Evolutionary conservation across 2,113 vertebrate genomes (phyloP).

Genomic region (Garra rufa): DNA sequence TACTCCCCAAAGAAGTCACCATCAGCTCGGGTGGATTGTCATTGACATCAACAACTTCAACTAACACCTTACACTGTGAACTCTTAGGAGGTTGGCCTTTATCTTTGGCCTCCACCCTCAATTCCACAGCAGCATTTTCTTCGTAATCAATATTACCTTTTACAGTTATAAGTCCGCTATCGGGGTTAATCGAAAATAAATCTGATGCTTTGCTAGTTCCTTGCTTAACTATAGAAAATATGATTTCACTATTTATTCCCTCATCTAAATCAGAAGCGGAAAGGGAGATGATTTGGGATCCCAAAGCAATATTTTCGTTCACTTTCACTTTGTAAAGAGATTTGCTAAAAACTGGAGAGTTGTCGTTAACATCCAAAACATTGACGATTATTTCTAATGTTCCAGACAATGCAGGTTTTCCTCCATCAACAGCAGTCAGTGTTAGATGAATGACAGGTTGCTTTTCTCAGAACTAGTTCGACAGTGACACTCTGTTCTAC

Average conservation of each 20-base stretch:
- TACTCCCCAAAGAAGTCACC: slow-evolving; percentile 28
- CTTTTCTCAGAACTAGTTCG: slow-evolving; percentile 74
- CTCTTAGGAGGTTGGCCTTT: slow-evolving; percentile 34
- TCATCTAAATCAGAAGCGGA: slow-evolving; percentile 67
- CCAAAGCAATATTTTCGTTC: slow-evolving; percentile 59
- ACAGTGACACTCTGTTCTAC: slow-evolving; percentile 67
- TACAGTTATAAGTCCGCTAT: slow-evolving; percentile 42
- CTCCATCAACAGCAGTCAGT: slow-evolving; percentile 70
- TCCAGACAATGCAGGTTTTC: slow-evolving; percentile 66
- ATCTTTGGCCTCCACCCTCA: slow-evolving; percentile 48
- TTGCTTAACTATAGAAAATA: slow-evolving; percentile 41
- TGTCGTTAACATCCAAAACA: slow-evolving; percentile 70
- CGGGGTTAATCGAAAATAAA: slow-evolving; percentile 35
- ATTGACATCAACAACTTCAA: slow-evolving; percentile 50
- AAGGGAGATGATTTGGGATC: slow-evolving; percentile 59
- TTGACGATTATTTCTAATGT: slow-evolving; percentile 61
- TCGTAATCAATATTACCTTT: slow-evolving; percentile 51
- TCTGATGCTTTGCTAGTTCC: slow-evolving; percentile 11
- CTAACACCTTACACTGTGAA: slow-evolving; percentile 50
- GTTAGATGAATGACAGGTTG: slow-evolving; percentile 59
- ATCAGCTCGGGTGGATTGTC: slow-evolving; percentile 58
- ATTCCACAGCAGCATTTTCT: slow-evolving; percentile 41
- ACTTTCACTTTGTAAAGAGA: slow-evolving; percentile 64
- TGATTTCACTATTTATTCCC: slow-evolving; percentile 61
- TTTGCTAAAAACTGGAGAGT: slow-evolving; percentile 63